Percentiles rank a stretch among this genome's conserved stretches.
These are phyloP conservation scores for Thereva unica DNA, from an alignment of 2,888 invertebrate genomes.

Conservation along the genomic window DNA sequence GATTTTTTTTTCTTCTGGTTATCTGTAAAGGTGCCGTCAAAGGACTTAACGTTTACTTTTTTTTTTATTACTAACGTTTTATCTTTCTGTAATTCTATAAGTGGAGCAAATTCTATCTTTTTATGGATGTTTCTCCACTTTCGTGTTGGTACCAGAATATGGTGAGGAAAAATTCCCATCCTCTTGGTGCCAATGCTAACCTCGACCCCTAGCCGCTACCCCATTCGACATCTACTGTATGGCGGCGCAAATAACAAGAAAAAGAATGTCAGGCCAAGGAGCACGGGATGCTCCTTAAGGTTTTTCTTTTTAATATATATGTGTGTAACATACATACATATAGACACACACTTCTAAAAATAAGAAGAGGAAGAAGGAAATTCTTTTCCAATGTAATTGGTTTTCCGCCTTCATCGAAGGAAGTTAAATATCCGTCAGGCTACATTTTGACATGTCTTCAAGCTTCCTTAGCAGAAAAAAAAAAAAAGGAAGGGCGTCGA, in stretches of 20 bases:
- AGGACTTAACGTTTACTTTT: too few relatives aligned
- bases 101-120: conserved; percentile 11
- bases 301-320: too few relatives aligned
- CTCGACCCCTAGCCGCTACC: too few relatives aligned
- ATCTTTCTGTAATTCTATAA: conserved; percentile 6
- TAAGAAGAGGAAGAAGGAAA: conserved; percentile 21
- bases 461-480: conserved; percentile 2
- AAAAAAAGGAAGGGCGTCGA: too few relatives aligned
- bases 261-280: conserved; percentile 19
- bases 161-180: conserved; percentile 10
- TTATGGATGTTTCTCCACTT: conserved; percentile 5
- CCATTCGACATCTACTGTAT: too few relatives aligned
- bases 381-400: conserved; percentile 25
- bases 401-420: conserved; percentile 33
- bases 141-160: not conserved
- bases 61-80: not conserved
- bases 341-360: not conserved
- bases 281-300: not conserved
- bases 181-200: not conserved
- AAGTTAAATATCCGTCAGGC: conserved; percentile 37
- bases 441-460: conserved; percentile 32
- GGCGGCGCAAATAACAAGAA: conserved; percentile 1
- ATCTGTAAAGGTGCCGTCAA: too few relatives aligned
- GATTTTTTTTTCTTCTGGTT: too few relatives aligned
- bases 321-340: too few relatives aligned